These are phyloP conservation scores for Nannospalax galili DNA, from an alignment of 2,113 vertebrate genomes.

Conservation along the genomic window DNA sequence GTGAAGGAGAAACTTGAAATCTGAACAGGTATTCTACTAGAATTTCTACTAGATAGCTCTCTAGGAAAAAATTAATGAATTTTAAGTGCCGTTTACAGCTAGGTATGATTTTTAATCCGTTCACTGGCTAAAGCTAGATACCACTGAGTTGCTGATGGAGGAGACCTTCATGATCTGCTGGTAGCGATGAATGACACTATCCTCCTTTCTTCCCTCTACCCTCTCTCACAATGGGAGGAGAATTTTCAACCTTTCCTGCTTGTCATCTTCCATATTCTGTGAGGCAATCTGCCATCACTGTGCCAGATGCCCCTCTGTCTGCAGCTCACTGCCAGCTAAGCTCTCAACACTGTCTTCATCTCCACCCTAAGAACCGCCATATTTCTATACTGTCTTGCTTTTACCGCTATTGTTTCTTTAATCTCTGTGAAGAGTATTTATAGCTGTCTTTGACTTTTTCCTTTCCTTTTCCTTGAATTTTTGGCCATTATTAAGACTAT, in stretches of 20 bases:
- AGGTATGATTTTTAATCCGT: neutral
- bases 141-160: neutral
- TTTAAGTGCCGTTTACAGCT: neutral
- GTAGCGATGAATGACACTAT: neutral
- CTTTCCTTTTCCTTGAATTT: neutral
- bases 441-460: neutral
- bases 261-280: neutral
- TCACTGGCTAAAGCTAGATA: neutral
- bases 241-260: neutral
- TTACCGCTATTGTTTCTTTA: neutral
- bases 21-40: neutral
- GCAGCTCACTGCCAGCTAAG: neutral
- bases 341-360: neutral
- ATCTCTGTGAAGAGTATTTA: neutral
- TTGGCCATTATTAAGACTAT: neutral
- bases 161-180: neutral
- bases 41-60: neutral
- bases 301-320: neutral
- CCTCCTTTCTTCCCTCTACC: neutral
- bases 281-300: neutral
- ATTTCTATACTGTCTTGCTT: neutral
- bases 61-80: slow-evolving; percentile 9
- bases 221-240: neutral
- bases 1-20: neutral
- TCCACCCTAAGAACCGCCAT: neutral